phyloP scores from a whole-genome alignment of 2,888 invertebrate genomes.

The Caprella mutica region DNA sequence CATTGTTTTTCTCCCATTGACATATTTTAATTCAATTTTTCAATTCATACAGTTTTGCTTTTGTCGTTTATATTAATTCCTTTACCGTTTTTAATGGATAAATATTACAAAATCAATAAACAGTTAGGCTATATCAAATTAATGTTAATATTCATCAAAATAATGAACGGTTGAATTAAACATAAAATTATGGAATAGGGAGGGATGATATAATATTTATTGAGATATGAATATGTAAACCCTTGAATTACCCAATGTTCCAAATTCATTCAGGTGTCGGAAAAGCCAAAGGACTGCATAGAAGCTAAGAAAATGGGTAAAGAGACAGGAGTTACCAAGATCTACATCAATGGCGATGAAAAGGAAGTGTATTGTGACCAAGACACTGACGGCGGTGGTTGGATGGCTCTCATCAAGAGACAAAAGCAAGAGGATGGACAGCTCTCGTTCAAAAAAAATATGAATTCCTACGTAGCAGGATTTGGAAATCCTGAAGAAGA shows the following conservation, averaged over 20 bases:
- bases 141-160: too few species aligned
- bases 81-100: too few species aligned
- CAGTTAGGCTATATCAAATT: too few species aligned
- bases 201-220: not conserved
- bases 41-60: too few species aligned
- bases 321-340: not conserved
- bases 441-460: slow-evolving; percentile 18
- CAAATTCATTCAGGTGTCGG: not conserved
- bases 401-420: slow-evolving; percentile 22
- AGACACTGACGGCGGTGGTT: slow-evolving; percentile 16
- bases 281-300: not conserved
- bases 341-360: not conserved
- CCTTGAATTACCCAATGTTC: not conserved
- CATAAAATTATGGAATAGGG: too few species aligned
- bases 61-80: too few species aligned
- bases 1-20: too few species aligned
- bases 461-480: slow-evolving; percentile 9
- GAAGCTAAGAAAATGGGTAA: not conserved
- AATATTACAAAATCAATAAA: too few species aligned
- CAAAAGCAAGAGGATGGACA: slow-evolving; percentile 8
- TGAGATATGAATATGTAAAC: not conserved
- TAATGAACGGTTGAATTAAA: too few species aligned
- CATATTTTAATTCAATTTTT: too few species aligned
- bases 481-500: slow-evolving; percentile 19
- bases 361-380: slow-evolving; percentile 24